phyloP scores from a whole-genome alignment of 1,140 invertebrate species.

The Drosophila pruinosa region DNA sequence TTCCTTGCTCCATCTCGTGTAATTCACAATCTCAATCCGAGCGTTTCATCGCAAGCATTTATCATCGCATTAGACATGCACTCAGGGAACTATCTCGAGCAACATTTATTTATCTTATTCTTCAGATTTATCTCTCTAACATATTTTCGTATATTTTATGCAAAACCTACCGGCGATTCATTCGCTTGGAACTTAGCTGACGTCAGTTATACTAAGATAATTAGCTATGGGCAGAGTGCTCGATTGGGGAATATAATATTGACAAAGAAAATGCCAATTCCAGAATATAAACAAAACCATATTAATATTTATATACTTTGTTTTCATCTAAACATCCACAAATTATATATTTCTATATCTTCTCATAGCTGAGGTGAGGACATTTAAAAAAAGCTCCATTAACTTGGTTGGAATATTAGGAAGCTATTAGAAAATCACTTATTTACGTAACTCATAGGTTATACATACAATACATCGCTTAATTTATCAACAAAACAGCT shows the following conservation, averaged over 20 bases:
- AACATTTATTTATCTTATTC: slow-evolving; percentile 9
- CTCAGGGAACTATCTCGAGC: slow-evolving; percentile 10
- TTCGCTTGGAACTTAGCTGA: neutral
- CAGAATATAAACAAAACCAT: neutral
- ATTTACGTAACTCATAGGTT: too few relatives aligned
- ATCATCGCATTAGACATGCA: slow-evolving; percentile 73
- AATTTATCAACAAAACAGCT: neutral
- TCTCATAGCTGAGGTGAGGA: too few relatives aligned
- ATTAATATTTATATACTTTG: neutral
- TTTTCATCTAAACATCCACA: too few relatives aligned
- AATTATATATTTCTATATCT: too few relatives aligned
- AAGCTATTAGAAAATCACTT: too few relatives aligned
- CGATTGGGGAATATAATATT: too few relatives aligned
- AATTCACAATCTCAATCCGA: slow-evolving; percentile 47
- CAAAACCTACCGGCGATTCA: slow-evolving; percentile 23
- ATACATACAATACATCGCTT: too few relatives aligned
- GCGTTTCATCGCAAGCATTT: slow-evolving; percentile 76
- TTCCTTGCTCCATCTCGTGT: slow-evolving; percentile 1
- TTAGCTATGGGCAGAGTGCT: neutral
- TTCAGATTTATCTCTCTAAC: neutral
- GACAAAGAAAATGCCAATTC: neutral
- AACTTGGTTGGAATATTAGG: too few relatives aligned
- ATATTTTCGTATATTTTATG: slow-evolving; percentile 51
- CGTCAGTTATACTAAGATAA: neutral
- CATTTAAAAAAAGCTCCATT: too few relatives aligned